phyloP scores from a whole-genome alignment of 1,140 invertebrate species.

The Agrilus planipennis region DNA sequence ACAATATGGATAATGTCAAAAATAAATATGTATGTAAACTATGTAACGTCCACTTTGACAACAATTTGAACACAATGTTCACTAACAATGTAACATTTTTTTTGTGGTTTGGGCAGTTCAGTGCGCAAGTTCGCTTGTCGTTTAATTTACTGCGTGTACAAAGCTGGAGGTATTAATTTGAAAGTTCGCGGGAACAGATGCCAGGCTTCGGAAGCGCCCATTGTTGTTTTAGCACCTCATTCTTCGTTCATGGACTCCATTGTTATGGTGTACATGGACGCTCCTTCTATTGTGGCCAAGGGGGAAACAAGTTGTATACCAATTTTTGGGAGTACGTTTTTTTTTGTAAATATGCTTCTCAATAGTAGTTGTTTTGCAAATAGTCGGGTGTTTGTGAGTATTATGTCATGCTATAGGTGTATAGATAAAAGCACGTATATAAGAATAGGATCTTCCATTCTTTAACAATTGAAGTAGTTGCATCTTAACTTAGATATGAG shows the following conservation, averaged over 20 bases:
- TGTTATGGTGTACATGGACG: slow-evolving; percentile 63
- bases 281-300: slow-evolving; percentile 80
- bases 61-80: too few species aligned
- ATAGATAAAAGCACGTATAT: too few species aligned
- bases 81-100: background rate
- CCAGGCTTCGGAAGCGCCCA: slow-evolving; percentile 48
- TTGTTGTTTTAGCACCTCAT: slow-evolving; percentile 80
- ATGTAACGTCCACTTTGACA: too few species aligned
- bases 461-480: too few species aligned
- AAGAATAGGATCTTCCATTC: too few species aligned
- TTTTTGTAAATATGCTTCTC: too few species aligned
- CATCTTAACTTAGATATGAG: too few species aligned
- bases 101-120: slow-evolving; percentile 32
- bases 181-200: slow-evolving; percentile 55
- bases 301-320: slow-evolving; percentile 64
- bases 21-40: too few species aligned
- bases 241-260: slow-evolving; percentile 85
- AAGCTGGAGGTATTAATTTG: slow-evolving; percentile 69
- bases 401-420: too few species aligned
- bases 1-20: too few species aligned
- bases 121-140: slow-evolving; percentile 47
- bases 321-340: slow-evolving; percentile 75
- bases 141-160: slow-evolving; percentile 61
- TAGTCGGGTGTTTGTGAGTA: too few species aligned
- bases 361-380: too few species aligned